Evolutionary conservation across 1,140 invertebrate genomes (phyloP), one percentile per base, ranked within the genome.

Genomic region (Popillia japonica): DNA sequence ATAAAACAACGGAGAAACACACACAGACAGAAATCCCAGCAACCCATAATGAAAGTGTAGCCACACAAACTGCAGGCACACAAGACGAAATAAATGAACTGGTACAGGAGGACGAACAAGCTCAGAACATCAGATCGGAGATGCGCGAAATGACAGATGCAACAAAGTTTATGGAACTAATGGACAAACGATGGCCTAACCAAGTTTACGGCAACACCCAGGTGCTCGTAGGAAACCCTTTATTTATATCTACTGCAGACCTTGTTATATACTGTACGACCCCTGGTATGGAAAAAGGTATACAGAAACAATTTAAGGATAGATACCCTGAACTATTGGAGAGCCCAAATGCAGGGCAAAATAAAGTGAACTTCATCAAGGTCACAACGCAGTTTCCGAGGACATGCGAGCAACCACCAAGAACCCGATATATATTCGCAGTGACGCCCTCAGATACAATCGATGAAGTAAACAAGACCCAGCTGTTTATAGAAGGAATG

Each of bases 281-380:
- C n/a, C 44, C 44, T 48, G 44, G 44, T 48, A 48, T 48, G 44
- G 44, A 48, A 48, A 48, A 48, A 48, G 44, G 44, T 48, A 48
- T 48, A 48, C 44, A 17, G n/a, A 48, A 48, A 48, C 44, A 48
- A 48, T 7, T 48, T 48, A 48, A 48, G 44, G 44, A 48, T 48
- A 48, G 44, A 48, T 48, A 48, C n/a, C 44, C 44, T 48, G 44
- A 48, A 48, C 44, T 48, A 44, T 14, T 44, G 42, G 42, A 48
- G 44, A 48, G 44, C 44, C 44, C 44, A 7, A 48, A 48, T 48
- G 8, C 44, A 48, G 44, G 44, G 44, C 44, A 48, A 1, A 48
- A 48, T 48, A 17, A 48, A 1, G 44, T 48, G 3, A 48, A 48
- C 8, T 48, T 48, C 44, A 48, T 48, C n/a, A 48, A 48, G n/a